Base-by-base conservation (phyloP, 2,113 vertebrate genomes). In the Cygnus atratus region DNA sequence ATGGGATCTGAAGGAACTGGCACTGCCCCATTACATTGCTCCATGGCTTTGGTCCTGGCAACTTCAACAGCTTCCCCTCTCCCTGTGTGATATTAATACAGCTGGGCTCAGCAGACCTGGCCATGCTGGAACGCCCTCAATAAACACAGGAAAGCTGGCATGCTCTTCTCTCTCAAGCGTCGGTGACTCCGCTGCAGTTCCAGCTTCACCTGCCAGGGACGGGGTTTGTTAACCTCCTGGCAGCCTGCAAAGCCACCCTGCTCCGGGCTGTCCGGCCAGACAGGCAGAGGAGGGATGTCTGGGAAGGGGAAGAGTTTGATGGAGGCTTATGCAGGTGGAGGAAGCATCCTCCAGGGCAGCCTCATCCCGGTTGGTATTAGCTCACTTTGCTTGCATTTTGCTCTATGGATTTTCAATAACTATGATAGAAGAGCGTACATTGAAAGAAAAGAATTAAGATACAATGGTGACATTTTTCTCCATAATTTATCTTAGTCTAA, bases 1-100 rank as follows among this genome's bases (percentile, higher is more conserved):
- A 87, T 80, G 92, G 92, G 92, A 59, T 83, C 39, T 44, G 55
- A 79, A 89, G 89, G 71, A 82, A 70, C 89, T 92, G 93, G 74
- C 91, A 71, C 84, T 94, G 84, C 68, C 87, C 62, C 59, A 21
- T 55, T 20, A 37, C 50, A 29, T 83, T 88, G 75, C 82, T 67
- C 50, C 50, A 7, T 6, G 77, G 84, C 52, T 82, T 84, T 8
- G 7, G 26, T 73, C 74, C 75, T 93, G 94, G 91, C 92, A 91
- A 6, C 33, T 28, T 33, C 50, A 4, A 1, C 58, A 89, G 85
- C 59, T 58, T 79, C 54, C 31, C 46, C 29, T 55, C 31, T 67
- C 59, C 85, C 90, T 46, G 77, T 6, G 8, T 35, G 9, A 5
- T 10, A 44, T n/a, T 70, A 83, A 41, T 43, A 26, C 85, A 94